These are phyloP conservation scores for Acanthochromis polyacanthus DNA, from an alignment of 2,113 vertebrate species.

Conservation along the genomic window DNA sequence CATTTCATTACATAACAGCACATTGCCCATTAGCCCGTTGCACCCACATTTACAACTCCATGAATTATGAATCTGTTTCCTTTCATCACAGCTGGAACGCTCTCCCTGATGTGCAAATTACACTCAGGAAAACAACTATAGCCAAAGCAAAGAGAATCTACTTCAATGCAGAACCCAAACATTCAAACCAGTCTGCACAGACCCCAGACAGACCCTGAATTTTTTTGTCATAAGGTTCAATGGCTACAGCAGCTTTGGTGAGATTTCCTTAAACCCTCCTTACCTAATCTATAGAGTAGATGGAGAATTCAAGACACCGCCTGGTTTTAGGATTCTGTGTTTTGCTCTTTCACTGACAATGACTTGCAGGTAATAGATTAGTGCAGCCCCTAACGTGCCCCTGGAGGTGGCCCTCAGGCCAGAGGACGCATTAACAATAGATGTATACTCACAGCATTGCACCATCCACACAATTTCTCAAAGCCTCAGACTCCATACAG, in stretches of 20 bases:
- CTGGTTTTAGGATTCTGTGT: slow-evolving; percentile 30
- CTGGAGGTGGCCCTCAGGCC: slow-evolving; percentile 41
- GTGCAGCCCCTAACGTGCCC: slow-evolving; percentile 31
- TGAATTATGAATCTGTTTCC: slow-evolving; percentile 79
- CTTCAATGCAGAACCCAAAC: slow-evolving; percentile 10
- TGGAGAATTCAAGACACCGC: slow-evolving; percentile 6
- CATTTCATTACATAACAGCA: slow-evolving; percentile 73
- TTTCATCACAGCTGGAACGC: slow-evolving; percentile 78
- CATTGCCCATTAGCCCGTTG: slow-evolving; percentile 71
- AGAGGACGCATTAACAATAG: slow-evolving; percentile 51
- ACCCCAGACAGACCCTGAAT: not conserved
- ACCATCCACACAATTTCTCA: slow-evolving; percentile 52
- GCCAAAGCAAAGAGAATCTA: slow-evolving; percentile 32
- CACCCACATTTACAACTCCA: slow-evolving; percentile 74
- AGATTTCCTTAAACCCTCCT: not conserved
- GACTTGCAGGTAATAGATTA: slow-evolving; percentile 65
- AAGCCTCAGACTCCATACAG: slow-evolving; percentile 53
- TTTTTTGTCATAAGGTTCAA: not conserved
- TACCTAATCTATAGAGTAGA: not conserved
- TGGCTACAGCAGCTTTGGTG: not conserved
- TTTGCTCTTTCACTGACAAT: slow-evolving; percentile 43
- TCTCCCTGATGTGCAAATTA: slow-evolving; percentile 76
- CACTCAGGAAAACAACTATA: slow-evolving; percentile 62
- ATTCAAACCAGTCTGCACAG: not conserved
- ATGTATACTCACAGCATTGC: slow-evolving; percentile 55